These are phyloP conservation scores for Perizoma affinitatum DNA, from an alignment of 2,888 invertebrate genomes.

Conservation along the genomic window DNA sequence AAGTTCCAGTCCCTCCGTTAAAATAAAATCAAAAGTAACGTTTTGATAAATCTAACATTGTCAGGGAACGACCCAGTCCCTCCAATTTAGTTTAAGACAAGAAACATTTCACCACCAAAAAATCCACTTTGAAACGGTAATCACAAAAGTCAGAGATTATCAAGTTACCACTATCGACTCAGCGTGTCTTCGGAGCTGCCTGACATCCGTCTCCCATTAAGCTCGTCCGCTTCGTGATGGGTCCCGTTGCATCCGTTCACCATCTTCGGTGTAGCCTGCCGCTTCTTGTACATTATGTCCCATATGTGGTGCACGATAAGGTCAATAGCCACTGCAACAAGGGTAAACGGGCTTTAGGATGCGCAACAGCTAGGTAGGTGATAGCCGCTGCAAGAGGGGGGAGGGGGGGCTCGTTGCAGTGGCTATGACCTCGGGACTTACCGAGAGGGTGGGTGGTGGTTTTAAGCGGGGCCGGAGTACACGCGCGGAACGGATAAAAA, in stretches of 20 bases:
- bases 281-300: conserved; percentile 92
- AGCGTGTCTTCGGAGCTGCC: conserved; percentile 80
- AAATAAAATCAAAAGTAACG: no score
- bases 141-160: no score
- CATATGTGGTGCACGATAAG: conserved; percentile 99
- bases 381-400: conserved; percentile 82
- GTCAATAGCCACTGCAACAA: conserved; percentile 99
- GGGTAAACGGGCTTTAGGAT: conserved; percentile 73
- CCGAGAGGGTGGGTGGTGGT: conserved; percentile 35
- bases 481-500: not conserved
- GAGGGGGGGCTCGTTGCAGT: conserved; percentile 72
- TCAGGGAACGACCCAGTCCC: no score
- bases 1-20: no score
- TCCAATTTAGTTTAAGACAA: no score
- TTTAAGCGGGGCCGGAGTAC: not conserved
- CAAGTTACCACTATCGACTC: conserved; percentile 66
- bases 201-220: conserved; percentile 66
- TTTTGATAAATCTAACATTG: no score
- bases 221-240: conserved; percentile 62
- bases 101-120: no score
- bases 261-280: conserved; percentile 45
- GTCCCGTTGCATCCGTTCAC: conserved; percentile 57
- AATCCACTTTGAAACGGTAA: no score
- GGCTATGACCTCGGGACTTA: conserved; percentile 76
- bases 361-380: conserved; percentile 75